These are phyloP conservation scores for Phaethon lepturus DNA, from an alignment of 2,113 vertebrate species.

Conservation along the genomic window DNA sequence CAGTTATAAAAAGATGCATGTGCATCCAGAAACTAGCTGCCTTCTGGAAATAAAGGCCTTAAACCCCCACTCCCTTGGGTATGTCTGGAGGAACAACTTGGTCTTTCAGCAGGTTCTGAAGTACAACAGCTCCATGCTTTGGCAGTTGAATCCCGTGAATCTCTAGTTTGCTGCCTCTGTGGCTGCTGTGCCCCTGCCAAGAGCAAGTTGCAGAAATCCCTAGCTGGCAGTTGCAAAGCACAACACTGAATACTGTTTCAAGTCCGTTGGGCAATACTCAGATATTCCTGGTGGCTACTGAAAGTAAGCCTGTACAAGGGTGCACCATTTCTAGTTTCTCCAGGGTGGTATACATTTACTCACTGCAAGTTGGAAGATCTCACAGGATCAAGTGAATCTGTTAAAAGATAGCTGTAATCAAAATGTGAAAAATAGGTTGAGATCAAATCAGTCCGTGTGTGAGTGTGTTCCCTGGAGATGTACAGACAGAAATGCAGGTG, in stretches of 20 bases:
- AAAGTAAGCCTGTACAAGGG: not conserved
- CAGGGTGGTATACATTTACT: fast-evolving
- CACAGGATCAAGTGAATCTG: not conserved
- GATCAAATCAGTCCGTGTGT: not conserved
- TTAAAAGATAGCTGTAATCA: not conserved
- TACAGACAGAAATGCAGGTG: not conserved
- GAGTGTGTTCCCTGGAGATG: fast-evolving
- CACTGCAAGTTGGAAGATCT: not conserved
- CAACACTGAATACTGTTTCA: not conserved
- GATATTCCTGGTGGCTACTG: not conserved
- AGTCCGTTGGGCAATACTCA: fast-evolving
- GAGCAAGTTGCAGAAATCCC: not conserved
- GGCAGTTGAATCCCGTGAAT: not conserved
- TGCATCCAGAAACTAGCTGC: not conserved
- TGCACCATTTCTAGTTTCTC: fast-evolving
- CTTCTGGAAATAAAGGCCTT: not conserved
- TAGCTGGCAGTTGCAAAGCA: no score
- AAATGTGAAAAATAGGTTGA: not conserved
- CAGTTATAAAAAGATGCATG: not conserved
- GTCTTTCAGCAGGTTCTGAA: not conserved
- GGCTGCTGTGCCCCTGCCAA: not conserved
- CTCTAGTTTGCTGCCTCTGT: not conserved
- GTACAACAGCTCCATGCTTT: fast-evolving
- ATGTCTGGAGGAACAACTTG: not conserved
- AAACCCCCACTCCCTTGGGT: fast-evolving